These are phyloP conservation scores for Lucifuga dentata DNA, from an alignment of 2,113 vertebrate genomes.

Conservation along the genomic window DNA sequence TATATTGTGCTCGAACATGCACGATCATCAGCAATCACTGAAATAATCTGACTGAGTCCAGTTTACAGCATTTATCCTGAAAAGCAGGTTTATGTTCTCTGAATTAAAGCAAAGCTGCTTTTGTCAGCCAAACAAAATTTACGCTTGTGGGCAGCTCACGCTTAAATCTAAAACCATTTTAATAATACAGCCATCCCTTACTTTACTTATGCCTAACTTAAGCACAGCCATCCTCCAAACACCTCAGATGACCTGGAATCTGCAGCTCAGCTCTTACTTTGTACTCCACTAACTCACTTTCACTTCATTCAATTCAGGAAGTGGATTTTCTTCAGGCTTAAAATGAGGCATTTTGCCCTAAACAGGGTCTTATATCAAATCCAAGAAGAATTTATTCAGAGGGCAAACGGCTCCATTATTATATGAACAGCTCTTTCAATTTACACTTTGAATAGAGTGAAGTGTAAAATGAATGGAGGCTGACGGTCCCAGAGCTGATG, in stretches of 20 bases:
- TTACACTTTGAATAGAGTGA: conserved; percentile 19
- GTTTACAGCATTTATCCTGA: no score
- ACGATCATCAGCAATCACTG: no score
- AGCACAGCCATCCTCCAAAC: conserved; percentile 12
- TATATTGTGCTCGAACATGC: no score
- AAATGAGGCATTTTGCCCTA: conserved; percentile 28
- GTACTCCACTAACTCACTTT: conserved; percentile 23
- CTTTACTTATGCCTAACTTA: conserved; percentile 1
- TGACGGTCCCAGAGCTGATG: conserved; percentile 2
- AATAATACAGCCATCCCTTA: conserved; percentile 20
- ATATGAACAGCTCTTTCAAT: conserved; percentile 30
- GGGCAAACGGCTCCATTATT: conserved; percentile 30
- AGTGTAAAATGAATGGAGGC: conserved; percentile 16
- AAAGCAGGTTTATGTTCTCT: no score
- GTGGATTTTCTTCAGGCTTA: conserved; percentile 21
- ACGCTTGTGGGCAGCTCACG: neutral
- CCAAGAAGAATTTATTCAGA: conserved; percentile 10
- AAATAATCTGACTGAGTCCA: no score
- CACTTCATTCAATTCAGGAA: conserved; percentile 26
- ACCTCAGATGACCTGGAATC: conserved; percentile 28
- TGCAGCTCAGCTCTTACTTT: conserved; percentile 19
- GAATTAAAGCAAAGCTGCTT: no score
- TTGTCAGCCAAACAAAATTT: no score
- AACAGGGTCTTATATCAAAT: conserved; percentile 30
- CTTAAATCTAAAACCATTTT: neutral